Base-by-base conservation (phyloP, 2,113 vertebrate genomes). In the Euleptes europaea region DNA sequence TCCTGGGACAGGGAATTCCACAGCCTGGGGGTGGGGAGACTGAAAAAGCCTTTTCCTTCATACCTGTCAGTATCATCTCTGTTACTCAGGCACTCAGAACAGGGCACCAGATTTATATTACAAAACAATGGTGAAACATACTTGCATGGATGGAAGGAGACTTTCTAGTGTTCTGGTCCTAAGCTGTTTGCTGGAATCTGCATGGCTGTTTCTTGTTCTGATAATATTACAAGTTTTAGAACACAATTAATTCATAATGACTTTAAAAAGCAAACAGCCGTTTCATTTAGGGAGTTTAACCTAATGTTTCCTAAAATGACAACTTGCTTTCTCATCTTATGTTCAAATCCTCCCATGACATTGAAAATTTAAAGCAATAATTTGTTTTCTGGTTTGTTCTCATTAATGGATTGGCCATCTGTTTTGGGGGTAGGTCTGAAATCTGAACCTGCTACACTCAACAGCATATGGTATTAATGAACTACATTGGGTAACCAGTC, bases 381-480 rank as follows among this genome's bases (percentile, higher is more conserved):
- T 35, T 71, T 84, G 77, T 35, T 78, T 1, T 84, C 75, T 83
- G 5, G 78, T 78, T 28, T 89, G 51, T 87, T 80, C 66, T 89
- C 35, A 19, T 87, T 92, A 74, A 85, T 94, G 84, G 9, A 31
- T 90, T 60, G 72, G 70, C 49, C 69, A 88, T 93, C 87, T 88
- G 84, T n/a, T 90, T 90, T 93, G 85, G 83, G 90, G 85, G 84
- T 82, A 92, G 86, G 86, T 60, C 69, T 92, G 93, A 89, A 91
- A 93, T 83, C 76, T 89, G 91, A 94, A 89, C 83, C 79, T 75
- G 75, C 79, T 51, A 19, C 80, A 65, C 74, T 83, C 82, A 93
- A 83, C 77, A 92, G 82, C 91, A 84, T 72, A 57, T 91, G 90
- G 82, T 94, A 84, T 92, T 91, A 90, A 93, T 91, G 87, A 92